Evolutionary conservation across 1,140 invertebrate genomes (phyloP).

Genomic region (Meloidogyne hapla): DNA sequence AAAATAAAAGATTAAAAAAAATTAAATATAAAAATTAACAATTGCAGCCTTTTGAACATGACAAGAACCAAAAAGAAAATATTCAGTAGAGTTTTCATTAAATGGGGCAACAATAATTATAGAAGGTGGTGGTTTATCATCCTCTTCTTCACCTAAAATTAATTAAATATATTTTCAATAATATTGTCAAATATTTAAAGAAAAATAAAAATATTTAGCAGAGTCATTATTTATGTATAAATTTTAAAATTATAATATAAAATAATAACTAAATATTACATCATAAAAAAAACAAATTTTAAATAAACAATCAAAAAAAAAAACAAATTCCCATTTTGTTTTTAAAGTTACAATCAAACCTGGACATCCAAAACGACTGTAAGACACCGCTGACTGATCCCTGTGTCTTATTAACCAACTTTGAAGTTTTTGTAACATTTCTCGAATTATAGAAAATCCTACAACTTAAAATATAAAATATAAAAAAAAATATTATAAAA

Average conservation of each 20-base stretch:
- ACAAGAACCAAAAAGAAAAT: slow-evolving; percentile 44
- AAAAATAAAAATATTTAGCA: too few species aligned
- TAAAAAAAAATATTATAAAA: too few species aligned
- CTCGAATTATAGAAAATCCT: not conserved
- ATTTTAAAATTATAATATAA: too few species aligned
- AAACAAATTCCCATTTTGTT: not conserved
- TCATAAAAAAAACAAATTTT: too few species aligned
- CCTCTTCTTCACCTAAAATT: slow-evolving; percentile 49
- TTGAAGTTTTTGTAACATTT: slow-evolving; percentile 44
- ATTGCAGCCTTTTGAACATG: slow-evolving; percentile 55
- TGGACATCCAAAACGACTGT: slow-evolving; percentile 46
- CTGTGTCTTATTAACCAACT: slow-evolving; percentile 44
- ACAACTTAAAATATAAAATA: too few species aligned
- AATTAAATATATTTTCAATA: too few species aligned
- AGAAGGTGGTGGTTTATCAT: slow-evolving; percentile 56
- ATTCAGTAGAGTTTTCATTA: slow-evolving; percentile 53
- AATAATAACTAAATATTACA: too few species aligned
- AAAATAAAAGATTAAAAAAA: slow-evolving; percentile 25
- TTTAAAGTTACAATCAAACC: slow-evolving; percentile 31
- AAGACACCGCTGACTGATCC: slow-evolving; percentile 46
- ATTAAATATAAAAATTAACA: slow-evolving; percentile 39
- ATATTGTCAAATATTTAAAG: too few species aligned
- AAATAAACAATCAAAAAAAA: too few species aligned
- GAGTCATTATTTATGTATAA: too few species aligned
- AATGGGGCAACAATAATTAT: slow-evolving; percentile 54